Evolutionary conservation across 1,140 invertebrate genomes (phyloP).

Genomic region (Archivesica marissinica): DNA sequence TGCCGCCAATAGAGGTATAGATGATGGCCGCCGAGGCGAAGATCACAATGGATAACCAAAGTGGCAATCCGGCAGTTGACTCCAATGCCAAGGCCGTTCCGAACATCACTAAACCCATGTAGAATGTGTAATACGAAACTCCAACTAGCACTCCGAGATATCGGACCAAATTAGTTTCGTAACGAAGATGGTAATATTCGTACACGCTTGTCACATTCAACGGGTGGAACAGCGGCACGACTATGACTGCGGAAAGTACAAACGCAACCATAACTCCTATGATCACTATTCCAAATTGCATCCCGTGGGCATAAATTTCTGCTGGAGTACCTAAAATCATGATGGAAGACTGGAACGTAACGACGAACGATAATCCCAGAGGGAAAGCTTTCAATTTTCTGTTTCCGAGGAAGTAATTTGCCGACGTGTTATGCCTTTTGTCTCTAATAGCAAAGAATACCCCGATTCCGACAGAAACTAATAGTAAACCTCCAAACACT

Average conservation of each 20-base stretch:
- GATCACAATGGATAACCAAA: conserved; percentile 51
- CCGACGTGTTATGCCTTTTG: neutral
- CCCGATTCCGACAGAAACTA: conserved; percentile 16
- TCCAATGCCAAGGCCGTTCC: conserved; percentile 51
- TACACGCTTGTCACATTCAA: conserved; percentile 61
- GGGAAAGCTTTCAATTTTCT: conserved; percentile 10
- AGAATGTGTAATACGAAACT: conserved; percentile 46
- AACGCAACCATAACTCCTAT: conserved; percentile 48
- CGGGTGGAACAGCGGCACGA: conserved; percentile 62
- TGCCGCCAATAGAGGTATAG: conserved; percentile 29
- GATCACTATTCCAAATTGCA: conserved; percentile 26
- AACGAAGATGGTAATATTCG: conserved; percentile 52
- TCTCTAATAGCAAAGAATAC: conserved; percentile 21
- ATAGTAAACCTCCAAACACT: neutral
- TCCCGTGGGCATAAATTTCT: conserved; percentile 58
- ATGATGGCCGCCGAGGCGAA: conserved; percentile 44
- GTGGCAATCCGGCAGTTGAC: conserved; percentile 32
- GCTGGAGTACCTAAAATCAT: conserved; percentile 67
- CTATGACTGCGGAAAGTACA: conserved; percentile 39
- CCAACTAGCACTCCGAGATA: neutral
- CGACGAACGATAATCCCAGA: conserved; percentile 29
- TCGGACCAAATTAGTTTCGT: conserved; percentile 41
- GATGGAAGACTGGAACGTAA: conserved; percentile 65
- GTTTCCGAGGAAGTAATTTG: conserved; percentile 9
- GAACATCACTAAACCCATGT: conserved; percentile 48